These are phyloP conservation scores for Antechinus flavipes DNA, from an alignment of 2,113 vertebrate species.

Conservation along the genomic window DNA sequence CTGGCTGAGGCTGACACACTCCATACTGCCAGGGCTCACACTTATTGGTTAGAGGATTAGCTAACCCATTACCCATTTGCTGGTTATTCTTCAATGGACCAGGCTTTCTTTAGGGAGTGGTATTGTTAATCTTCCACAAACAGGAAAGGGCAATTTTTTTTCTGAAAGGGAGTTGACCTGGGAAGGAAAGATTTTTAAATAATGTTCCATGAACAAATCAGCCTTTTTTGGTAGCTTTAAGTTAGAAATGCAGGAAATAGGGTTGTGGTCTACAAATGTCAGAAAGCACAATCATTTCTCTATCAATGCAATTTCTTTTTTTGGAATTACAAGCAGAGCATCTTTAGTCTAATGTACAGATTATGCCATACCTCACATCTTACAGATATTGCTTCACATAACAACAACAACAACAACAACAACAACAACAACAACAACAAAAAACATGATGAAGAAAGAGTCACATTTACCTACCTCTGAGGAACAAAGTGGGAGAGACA, in stretches of 20 bases:
- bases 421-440: too few species aligned
- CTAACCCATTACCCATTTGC: slow-evolving; percentile 51
- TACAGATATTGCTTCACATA: background rate
- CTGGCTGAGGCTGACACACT: slow-evolving; percentile 51
- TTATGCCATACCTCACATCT: slow-evolving; percentile 30
- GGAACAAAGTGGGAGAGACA: background rate
- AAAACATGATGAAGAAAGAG: background rate
- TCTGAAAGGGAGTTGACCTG: slow-evolving; percentile 37
- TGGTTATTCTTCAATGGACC: slow-evolving; percentile 67
- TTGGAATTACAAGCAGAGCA: slow-evolving; percentile 9
- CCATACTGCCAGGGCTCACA: background rate
- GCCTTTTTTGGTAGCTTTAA: slow-evolving; percentile 47
- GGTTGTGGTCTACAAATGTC: slow-evolving; percentile 19
- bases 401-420: background rate
- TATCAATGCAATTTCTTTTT: slow-evolving; percentile 32
- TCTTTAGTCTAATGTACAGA: background rate
- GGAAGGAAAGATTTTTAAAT: slow-evolving; percentile 51
- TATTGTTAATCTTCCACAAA: slow-evolving; percentile 57
- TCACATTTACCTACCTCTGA: background rate
- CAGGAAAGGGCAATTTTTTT: slow-evolving; percentile 18
- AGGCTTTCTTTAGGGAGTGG: slow-evolving; percentile 55
- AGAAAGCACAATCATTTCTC: background rate
- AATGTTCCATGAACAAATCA: slow-evolving; percentile 44
- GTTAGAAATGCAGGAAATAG: slow-evolving; percentile 49
- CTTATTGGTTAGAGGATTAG: slow-evolving; percentile 22